Evolutionary conservation across 2,797 vertebrate species (phyloP).

Genomic region (Catharus ustulatus): DNA sequence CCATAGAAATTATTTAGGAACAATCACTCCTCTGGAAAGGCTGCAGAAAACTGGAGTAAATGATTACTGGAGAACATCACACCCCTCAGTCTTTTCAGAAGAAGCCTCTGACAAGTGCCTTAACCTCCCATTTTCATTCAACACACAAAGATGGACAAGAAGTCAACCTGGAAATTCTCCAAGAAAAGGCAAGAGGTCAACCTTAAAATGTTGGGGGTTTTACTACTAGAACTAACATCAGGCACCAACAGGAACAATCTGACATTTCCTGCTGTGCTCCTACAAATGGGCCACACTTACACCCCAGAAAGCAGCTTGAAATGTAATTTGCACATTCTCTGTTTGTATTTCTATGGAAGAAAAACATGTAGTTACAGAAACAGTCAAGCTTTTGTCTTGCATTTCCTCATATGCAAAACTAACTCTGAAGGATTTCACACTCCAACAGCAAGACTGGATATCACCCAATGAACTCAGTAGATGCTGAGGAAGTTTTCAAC

Average conservation of each 20-base stretch:
- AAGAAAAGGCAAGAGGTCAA: not conserved
- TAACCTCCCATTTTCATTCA: not conserved
- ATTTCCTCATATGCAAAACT: not conserved
- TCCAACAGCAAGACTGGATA: not conserved
- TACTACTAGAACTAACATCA: not conserved
- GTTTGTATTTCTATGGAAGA: not conserved
- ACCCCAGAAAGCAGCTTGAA: not conserved
- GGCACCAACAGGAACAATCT: not conserved
- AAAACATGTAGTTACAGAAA: not conserved
- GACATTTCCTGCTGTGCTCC: not conserved
- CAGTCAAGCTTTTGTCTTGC: not conserved
- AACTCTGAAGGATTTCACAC: not conserved
- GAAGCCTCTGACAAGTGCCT: not conserved
- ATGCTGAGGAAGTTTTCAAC: not conserved
- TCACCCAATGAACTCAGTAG: not conserved
- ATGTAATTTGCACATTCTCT: not conserved
- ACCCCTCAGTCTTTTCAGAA: not conserved
- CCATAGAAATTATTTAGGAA: not conserved
- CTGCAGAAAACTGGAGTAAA: not conserved
- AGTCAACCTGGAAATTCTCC: not conserved
- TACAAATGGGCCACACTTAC: not conserved
- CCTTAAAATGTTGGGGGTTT: not conserved
- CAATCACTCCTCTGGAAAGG: not conserved
- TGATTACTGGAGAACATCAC: not conserved
- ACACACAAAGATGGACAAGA: not conserved